Percentiles rank a stretch among this genome's conserved stretches.
Conservation (phyloP, 2,113 vertebrate species). For the Puffinus mauretanicus region DNA sequence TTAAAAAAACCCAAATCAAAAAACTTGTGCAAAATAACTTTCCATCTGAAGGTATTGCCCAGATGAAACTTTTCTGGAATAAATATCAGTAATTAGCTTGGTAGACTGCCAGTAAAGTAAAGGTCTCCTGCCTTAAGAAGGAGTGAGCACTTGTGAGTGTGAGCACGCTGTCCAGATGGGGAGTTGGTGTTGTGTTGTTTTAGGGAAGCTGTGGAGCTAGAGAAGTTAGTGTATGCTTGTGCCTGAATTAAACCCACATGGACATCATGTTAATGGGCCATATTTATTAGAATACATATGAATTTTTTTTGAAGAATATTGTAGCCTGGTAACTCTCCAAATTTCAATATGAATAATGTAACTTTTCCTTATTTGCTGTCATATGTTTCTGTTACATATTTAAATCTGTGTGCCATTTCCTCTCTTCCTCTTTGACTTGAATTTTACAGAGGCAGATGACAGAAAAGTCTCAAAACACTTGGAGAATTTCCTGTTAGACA, state of each 20-base stretch:
- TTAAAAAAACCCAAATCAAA: not conserved
- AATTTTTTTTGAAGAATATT: not conserved
- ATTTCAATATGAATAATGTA: not conserved
- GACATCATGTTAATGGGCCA: not conserved
- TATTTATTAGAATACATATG: not conserved
- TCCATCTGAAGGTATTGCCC: not conserved
- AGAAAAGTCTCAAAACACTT: not conserved
- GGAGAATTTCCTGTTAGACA: not conserved
- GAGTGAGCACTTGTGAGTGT: no score
- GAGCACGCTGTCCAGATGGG: not conserved
- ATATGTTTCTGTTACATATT: not conserved
- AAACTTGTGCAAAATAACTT: not conserved
- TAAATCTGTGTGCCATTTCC: not conserved
- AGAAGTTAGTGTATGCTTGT: not conserved
- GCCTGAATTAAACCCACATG: not conserved
- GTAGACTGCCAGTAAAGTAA: not conserved
- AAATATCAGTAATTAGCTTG: not conserved
- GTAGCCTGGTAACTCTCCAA: not conserved
- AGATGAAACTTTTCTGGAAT: not conserved
- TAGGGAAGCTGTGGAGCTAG: not conserved
- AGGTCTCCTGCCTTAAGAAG: not conserved
- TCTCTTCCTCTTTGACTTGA: not conserved
- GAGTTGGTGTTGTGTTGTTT: not conserved
- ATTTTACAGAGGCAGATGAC: not conserved
- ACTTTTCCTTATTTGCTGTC: not conserved